Evolutionary conservation across 92 coral and sea anemone species (phyloP).

Genomic region (Metridium senile): DNA sequence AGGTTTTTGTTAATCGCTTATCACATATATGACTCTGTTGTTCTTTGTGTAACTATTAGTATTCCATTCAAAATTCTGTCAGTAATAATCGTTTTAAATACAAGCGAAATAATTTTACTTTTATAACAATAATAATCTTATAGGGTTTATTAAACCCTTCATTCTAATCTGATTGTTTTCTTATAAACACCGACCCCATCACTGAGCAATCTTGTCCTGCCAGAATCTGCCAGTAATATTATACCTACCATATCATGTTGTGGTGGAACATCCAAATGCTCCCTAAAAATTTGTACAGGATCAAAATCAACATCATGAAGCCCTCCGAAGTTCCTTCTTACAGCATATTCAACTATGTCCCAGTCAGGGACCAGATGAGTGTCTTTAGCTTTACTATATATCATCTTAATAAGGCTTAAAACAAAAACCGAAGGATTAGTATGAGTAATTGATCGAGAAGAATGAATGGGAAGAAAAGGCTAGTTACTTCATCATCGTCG

Average conservation of each 20-base stretch:
- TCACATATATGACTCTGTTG: too few species aligned
- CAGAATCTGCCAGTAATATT: too few species aligned
- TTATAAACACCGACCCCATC: too few species aligned
- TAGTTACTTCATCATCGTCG: too few species aligned
- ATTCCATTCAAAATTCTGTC: too few species aligned
- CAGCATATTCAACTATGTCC: conserved; percentile 78
- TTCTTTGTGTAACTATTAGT: too few species aligned
- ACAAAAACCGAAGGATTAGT: neutral
- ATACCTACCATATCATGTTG: neutral
- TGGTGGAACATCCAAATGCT: conserved; percentile 16
- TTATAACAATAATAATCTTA: neutral
- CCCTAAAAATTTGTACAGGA: conserved; percentile 64
- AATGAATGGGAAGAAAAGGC: too few species aligned
- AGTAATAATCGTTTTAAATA: too few species aligned
- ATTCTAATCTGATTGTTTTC: too few species aligned
- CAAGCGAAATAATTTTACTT: neutral
- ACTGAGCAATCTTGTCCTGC: too few species aligned
- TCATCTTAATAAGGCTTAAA: conserved; percentile 83
- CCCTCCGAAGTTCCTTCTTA: conserved; percentile 87
- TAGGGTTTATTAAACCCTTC: neutral
- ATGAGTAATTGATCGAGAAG: too few species aligned
- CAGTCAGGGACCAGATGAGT: conserved; percentile 54
- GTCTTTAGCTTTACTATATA: conserved; percentile 63
- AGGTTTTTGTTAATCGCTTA: too few species aligned
- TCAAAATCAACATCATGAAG: conserved; percentile 61